Evolutionary conservation across 2,113 vertebrate genomes (phyloP), one percentile per base, ranked within the genome.

Genomic region (Dasyornis broadbenti): DNA sequence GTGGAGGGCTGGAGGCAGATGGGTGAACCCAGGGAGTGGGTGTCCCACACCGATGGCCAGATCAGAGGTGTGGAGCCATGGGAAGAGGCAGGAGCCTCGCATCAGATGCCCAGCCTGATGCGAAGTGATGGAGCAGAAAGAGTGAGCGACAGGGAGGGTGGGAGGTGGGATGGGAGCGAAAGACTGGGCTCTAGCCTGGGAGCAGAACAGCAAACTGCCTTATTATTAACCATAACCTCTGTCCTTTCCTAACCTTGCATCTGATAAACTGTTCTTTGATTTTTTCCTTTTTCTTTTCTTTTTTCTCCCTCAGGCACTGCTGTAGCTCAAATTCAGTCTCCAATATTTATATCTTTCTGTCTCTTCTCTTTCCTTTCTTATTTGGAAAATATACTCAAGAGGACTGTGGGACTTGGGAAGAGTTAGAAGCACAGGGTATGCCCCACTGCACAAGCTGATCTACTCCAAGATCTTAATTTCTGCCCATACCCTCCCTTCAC

Each of bases 331-430:
- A 82, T 94, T 93, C 87, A 85, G 59, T 19, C 71, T 89, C 80
- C 65, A 93, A 81, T 96, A 89, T 95, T 97, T 96, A 54, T 87
- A 78, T 96, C 40, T 92, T 90, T 93, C 85, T 90, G 92, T 95
- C 95, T 86, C 77, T 95, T 94, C 87, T 94, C 33, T 89, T 96
- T 95, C 82, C 52, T 79, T 89, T 93, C 63, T 81, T 86, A 64
- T 82, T 94, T 94, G 90, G 70, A 85, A 93, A 92, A 92, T 72
- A 88, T n/a, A 87, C 73, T 80, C 49, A 82, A 71, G 80, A 88
- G 77, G 64, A 86, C 75, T 92, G 42, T 91, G 66, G 82, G 70
- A 90, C 45, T 57, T 71, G 64, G 52, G 33, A 87, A 82, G 82
- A 86, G 65, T 94, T 92, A 91, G 90, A 82, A 96, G 56, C 69